Percentiles rank a stretch among this genome's conserved stretches.
Conservation (phyloP, 2,113 vertebrate genomes). For the Pterocles burchelli region DNA sequence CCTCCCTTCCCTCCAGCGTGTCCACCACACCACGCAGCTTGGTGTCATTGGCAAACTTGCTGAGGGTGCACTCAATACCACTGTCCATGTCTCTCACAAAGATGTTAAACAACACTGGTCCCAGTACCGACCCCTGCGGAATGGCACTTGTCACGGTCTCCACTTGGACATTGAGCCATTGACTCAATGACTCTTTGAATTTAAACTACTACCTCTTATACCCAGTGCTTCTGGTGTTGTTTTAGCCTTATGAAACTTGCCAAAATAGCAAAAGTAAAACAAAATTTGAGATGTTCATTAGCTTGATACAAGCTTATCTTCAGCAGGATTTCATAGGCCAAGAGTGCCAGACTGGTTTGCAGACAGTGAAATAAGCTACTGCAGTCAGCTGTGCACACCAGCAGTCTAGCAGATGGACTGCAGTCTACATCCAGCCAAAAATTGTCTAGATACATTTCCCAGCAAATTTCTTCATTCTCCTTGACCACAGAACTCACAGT, state of each 20-base stretch:
- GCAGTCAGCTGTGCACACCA: constrained; percentile 10
- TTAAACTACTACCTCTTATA: not conserved
- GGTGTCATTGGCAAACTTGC: too few relatives aligned
- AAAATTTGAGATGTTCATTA: not conserved
- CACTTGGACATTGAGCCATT: too few relatives aligned
- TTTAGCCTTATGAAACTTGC: not conserved
- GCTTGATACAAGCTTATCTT: not conserved
- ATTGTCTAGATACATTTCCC: not conserved
- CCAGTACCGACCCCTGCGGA: too few relatives aligned
- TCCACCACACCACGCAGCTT: too few relatives aligned
- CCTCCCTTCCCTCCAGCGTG: too few relatives aligned
- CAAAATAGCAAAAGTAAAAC: not conserved
- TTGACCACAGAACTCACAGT: not conserved
- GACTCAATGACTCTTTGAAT: too few relatives aligned
- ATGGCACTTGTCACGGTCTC: too few relatives aligned
- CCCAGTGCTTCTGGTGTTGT: not conserved
- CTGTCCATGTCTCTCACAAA: too few relatives aligned
- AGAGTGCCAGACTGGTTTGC: not conserved
- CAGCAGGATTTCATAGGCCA: not conserved
- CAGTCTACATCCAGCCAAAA: not conserved
- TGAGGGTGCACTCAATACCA: too few relatives aligned
- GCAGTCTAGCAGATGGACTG: constrained; percentile 19
- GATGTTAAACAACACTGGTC: too few relatives aligned
- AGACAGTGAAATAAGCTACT: not conserved
- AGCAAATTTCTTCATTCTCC: not conserved